phyloP scores from a whole-genome alignment of 2,797 vertebrate species.

The Lutjanus argentimaculatus region DNA sequence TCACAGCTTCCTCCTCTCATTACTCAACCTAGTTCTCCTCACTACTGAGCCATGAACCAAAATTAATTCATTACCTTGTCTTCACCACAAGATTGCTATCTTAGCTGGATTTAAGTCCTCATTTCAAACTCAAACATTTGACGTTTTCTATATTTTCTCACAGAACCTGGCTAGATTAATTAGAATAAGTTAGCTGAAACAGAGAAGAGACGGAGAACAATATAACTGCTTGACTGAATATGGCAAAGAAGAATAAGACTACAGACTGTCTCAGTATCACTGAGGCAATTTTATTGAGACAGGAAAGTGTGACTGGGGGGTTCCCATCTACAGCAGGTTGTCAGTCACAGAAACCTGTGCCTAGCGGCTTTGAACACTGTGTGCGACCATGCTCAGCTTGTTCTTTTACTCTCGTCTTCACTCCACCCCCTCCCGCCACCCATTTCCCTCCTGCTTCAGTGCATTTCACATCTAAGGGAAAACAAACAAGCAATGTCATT shows the following conservation, averaged over 20 bases:
- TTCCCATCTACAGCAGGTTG: slow-evolving; percentile 66
- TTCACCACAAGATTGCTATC: slow-evolving; percentile 75
- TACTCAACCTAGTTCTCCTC: slow-evolving; percentile 77
- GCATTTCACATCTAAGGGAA: slow-evolving; percentile 73
- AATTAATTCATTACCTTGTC: slow-evolving; percentile 81
- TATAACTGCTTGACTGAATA: slow-evolving; percentile 46
- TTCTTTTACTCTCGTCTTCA: slow-evolving; percentile 54
- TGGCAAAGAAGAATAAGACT: slow-evolving; percentile 35
- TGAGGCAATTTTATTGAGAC: slow-evolving; percentile 67
- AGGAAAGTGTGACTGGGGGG: slow-evolving; percentile 65
- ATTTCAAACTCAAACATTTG: slow-evolving; percentile 75
- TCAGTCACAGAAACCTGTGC: slow-evolving; percentile 76
- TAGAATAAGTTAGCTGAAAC: slow-evolving; percentile 52
- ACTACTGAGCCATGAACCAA: slow-evolving; percentile 77
- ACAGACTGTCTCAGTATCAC: slow-evolving; percentile 47
- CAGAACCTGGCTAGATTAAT: slow-evolving; percentile 68
- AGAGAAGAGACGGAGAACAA: slow-evolving; percentile 35
- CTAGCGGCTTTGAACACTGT: slow-evolving; percentile 67
- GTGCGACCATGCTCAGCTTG: slow-evolving; percentile 68
- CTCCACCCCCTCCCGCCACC: slow-evolving; percentile 44
- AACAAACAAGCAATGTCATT: slow-evolving; percentile 81
- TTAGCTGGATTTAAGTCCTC: slow-evolving; percentile 63
- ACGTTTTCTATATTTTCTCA: slow-evolving; percentile 60
- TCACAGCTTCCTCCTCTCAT: slow-evolving; percentile 78
- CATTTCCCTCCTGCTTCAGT: slow-evolving; percentile 65